Conservation (phyloP, 2,797 vertebrate species). For the Acridotheres tristis region DNA sequence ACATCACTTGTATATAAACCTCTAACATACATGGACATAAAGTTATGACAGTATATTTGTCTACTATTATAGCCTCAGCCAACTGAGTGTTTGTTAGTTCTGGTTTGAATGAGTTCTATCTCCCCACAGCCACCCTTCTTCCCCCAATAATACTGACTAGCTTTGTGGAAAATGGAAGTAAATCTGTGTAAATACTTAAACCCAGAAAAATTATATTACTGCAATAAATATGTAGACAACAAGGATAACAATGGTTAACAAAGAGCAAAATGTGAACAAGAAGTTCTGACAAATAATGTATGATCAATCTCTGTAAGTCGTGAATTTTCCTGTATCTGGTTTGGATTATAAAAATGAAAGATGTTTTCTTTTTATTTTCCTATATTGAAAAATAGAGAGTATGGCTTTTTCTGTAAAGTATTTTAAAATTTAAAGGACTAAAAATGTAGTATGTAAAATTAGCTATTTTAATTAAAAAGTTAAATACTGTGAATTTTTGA, state of each 20-base stretch:
- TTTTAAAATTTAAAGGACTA: background rate
- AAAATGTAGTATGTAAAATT: background rate
- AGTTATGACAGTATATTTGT: background rate
- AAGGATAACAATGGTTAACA: background rate
- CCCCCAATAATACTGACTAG: background rate
- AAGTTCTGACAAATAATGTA: background rate
- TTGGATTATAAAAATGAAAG: background rate
- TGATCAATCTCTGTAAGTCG: background rate
- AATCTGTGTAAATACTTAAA: background rate
- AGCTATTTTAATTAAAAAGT: background rate
- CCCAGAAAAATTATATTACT: background rate
- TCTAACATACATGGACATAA: background rate
- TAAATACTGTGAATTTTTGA: background rate
- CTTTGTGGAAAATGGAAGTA: background rate
- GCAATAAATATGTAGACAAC: background rate
- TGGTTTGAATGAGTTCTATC: background rate
- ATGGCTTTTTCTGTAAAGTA: background rate
- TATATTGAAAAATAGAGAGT: background rate
- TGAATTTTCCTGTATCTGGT: background rate
- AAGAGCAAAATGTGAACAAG: background rate
- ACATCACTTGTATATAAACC: background rate
- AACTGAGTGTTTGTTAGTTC: background rate
- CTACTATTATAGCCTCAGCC: background rate
- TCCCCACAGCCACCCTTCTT: background rate
- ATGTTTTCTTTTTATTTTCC: background rate